Percentiles rank a stretch among this genome's conserved stretches.
Evolutionary conservation across 1,140 invertebrate species (phyloP).

Genomic region (Pentalonia nigronervosa): DNA sequence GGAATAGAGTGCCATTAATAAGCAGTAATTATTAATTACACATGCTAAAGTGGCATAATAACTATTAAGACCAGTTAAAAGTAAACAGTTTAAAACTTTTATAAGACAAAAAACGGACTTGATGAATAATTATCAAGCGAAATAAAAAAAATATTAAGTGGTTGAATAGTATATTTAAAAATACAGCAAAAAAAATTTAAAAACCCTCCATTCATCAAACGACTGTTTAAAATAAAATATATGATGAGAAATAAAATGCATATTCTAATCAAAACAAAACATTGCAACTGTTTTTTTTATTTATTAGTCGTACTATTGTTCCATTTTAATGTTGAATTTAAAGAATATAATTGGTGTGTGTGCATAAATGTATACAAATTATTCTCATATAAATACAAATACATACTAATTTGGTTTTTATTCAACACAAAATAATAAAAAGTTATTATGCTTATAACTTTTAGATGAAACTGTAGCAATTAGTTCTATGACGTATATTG

Average conservation of each 20-base stretch:
- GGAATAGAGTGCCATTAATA: neutral
- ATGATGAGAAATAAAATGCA: neutral
- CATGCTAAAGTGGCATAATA: neutral
- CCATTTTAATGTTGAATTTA: neutral
- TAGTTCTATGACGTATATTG: neutral
- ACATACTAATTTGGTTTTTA: neutral
- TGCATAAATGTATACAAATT: too few species aligned
- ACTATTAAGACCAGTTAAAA: neutral
- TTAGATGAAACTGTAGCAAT: neutral
- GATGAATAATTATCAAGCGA: neutral
- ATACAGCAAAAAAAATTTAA: neutral
- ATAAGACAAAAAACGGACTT: neutral
- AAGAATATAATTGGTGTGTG: neutral
- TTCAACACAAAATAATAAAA: neutral
- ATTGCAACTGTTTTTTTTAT: neutral
- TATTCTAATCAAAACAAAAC: neutral
- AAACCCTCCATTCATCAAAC: neutral
- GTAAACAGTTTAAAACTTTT: conserved; percentile 20
- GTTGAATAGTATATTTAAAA: neutral
- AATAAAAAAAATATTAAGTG: neutral
- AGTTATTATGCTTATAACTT: neutral
- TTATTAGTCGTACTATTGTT: neutral
- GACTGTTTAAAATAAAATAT: neutral
- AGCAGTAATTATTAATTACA: conserved; percentile 1
- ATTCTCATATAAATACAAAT: neutral